Conservation (phyloP, 2,888 invertebrate genomes). For the Pollenia labialis region DNA sequence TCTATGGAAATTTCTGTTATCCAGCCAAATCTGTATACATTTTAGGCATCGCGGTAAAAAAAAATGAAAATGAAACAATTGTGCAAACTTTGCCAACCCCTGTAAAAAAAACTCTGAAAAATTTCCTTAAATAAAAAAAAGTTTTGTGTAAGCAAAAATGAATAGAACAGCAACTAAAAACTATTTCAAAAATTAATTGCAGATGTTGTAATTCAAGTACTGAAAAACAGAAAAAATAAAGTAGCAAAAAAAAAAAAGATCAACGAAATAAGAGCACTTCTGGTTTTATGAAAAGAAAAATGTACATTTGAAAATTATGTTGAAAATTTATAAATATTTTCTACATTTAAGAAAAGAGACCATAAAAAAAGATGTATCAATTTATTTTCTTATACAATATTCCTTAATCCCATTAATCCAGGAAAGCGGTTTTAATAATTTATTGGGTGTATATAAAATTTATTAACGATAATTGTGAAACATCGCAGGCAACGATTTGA, state of each 20-base stretch:
- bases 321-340: constrained; percentile 1
- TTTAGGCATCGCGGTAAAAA: too few species aligned
- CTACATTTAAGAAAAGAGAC: too few species aligned
- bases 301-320: constrained; percentile 27
- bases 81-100: neutral
- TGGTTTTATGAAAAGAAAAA: constrained; percentile 46
- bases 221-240: constrained; percentile 15
- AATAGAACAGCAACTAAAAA: neutral
- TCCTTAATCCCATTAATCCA: too few species aligned
- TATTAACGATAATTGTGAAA: too few species aligned
- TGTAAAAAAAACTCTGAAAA: neutral
- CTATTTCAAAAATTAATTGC: constrained; percentile 40
- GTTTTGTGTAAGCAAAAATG: neutral
- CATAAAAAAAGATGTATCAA: too few species aligned
- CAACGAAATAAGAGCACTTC: constrained; percentile 39
- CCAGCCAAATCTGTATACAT: too few species aligned
- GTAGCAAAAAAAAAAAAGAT: constrained; percentile 7
- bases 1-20: too few species aligned
- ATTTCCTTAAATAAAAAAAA: constrained; percentile 8
- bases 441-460: too few species aligned
- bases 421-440: too few species aligned
- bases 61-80: too few species aligned
- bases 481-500: too few species aligned
- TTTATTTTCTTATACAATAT: too few species aligned
- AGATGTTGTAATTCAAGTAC: constrained; percentile 51